Evolutionary conservation across 2,113 vertebrate genomes (phyloP), one percentile per base, ranked within the genome.

Genomic region (Glaucomys volans): DNA sequence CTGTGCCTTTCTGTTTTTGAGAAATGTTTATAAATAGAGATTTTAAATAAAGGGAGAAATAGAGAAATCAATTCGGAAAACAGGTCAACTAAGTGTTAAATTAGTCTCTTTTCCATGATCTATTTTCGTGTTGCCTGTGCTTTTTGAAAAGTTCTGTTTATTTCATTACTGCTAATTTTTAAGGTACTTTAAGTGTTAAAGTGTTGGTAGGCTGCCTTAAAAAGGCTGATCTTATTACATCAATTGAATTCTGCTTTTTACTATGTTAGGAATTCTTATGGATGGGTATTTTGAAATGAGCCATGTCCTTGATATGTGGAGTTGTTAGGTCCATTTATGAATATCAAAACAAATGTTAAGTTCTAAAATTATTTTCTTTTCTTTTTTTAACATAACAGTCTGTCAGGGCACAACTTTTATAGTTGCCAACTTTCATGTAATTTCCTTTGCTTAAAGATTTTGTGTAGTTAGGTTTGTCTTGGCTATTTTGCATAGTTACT

Each of bases 281-380:
- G 42, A 67, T 75, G 22, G 40, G 20, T 37, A 11, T 44, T 44
- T 77, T 64, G 71, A 44, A 79, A 85, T 64, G 32, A 72, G 71
- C 35, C 52, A 0, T 75, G 18, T 89, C 40, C 50, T 86, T 67
- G 75, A 44, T 77, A 9, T 54, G 8, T 24, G 16, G 16, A 59
- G 20, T 47, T 32, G 13, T 26, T 32, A 64, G 42, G 35, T 71
- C 10, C 35, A 66, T 83, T 96, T 97, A 52, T 66, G 28, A 87
- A 37, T 59, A 57, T 90, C 80, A 91, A 20, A 57, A 57, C 17
- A 57, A 76, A 69, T 93, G 52, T 79, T 72, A 50, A 11, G 30
- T 52, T 84, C 76, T 92, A 86, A 75, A 47, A 44, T 75, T n/a
- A 42, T 91, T 95, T 97, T 86, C 74, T 74, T 50, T 59, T 88